Evolutionary conservation across 1,140 invertebrate genomes (phyloP).

Genomic region (Bicyclus anynana): DNA sequence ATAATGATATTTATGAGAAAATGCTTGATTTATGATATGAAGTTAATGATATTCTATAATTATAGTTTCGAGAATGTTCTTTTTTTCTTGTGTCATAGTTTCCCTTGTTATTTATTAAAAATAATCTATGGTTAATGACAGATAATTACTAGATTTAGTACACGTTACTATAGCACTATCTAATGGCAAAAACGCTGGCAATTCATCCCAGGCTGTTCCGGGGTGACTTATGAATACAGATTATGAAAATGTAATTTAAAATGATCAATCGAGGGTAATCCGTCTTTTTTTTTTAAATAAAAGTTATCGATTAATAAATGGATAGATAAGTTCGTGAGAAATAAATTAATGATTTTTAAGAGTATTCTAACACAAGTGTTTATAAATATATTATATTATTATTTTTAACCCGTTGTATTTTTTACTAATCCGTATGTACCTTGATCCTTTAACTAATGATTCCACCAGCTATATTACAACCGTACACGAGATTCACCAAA

Average conservation of each 20-base stretch:
- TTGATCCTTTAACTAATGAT: conserved; percentile 42
- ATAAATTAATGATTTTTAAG: conserved; percentile 76
- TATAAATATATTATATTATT: conserved; percentile 77
- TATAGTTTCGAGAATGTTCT: conserved; percentile 59
- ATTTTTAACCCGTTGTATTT: conserved; percentile 69
- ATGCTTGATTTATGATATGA: conserved; percentile 56
- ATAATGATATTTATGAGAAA: conserved; percentile 68
- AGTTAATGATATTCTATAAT: conserved; percentile 57
- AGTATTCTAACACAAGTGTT: conserved; percentile 77
- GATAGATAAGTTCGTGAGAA: conserved; percentile 73
- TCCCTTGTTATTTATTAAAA: conserved; percentile 67
- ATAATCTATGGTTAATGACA: conserved; percentile 41
- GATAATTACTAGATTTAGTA: conserved; percentile 14
- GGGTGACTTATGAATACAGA: conserved; percentile 8
- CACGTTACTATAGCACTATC: conserved; percentile 5
- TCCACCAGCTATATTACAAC: conserved; percentile 67
- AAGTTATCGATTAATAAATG: conserved; percentile 70
- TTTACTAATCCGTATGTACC: conserved; percentile 65
- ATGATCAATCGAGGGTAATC: conserved; percentile 48
- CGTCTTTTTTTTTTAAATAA: conserved; percentile 64
- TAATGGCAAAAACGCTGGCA: conserved; percentile 28
- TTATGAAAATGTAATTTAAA: conserved; percentile 21
- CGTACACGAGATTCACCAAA: conserved; percentile 7
- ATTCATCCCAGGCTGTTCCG: conserved; percentile 13
- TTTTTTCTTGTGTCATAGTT: conserved; percentile 66